A percentile compares a stretch with the other conserved stretches of the same genome.
Evolutionary conservation across 2,797 vertebrate species (phyloP).

Genomic region (Agapornis canus): DNA sequence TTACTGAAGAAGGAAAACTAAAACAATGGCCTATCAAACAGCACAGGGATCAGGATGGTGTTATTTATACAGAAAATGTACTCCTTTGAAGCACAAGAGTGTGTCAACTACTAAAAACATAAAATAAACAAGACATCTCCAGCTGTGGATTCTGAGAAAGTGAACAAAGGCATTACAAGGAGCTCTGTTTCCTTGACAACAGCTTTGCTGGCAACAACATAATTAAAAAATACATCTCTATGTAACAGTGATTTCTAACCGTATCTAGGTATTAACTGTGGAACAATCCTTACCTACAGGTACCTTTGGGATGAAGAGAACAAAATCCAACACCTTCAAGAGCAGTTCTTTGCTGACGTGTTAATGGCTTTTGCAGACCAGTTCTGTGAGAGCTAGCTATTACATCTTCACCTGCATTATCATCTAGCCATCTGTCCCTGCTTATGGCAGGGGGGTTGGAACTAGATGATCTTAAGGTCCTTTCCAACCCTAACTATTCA

Average conservation of each 20-base stretch:
- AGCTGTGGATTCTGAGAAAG: slow-evolving; percentile 50
- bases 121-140: slow-evolving; percentile 63
- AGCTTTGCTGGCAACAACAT: slow-evolving; percentile 73
- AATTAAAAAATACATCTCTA: slow-evolving; percentile 68
- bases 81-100: slow-evolving; percentile 17
- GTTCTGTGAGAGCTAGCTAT: not conserved
- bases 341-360: not conserved
- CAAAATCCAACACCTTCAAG: not conserved
- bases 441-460: no score
- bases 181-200: slow-evolving; percentile 80
- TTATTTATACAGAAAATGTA: slow-evolving; percentile 43
- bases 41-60: slow-evolving; percentile 1
- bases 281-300: not conserved
- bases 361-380: not conserved
- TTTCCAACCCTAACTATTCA: no score
- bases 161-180: slow-evolving; percentile 66
- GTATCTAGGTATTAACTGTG: not conserved
- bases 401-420: not conserved
- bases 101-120: slow-evolving; percentile 56
- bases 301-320: not conserved
- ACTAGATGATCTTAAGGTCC: no score
- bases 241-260: slow-evolving; percentile 3
- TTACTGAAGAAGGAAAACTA: not conserved
- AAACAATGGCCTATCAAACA: not conserved
- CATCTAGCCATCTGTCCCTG: not conserved